phyloP scores from a whole-genome alignment of 1,140 invertebrate genomes.

The Nebria ingens region DNA sequence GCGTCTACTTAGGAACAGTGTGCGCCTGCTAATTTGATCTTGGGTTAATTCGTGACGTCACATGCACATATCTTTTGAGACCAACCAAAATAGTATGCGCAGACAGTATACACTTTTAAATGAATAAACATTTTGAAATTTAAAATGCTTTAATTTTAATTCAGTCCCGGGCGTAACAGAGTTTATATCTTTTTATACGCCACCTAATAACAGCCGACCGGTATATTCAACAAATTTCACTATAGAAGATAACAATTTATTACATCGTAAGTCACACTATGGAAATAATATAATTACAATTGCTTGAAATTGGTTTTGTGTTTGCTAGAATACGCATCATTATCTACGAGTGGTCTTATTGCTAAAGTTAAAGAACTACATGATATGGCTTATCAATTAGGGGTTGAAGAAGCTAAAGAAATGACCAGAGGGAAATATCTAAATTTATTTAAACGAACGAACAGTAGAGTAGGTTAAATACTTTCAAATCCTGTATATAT shows the following conservation, averaged over 20 bases:
- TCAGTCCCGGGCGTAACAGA: conserved; percentile 68
- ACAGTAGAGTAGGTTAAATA: conserved; percentile 11
- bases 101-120: conserved; percentile 11
- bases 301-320: background rate
- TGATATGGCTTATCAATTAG: conserved; percentile 86
- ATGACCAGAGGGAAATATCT: conserved; percentile 93
- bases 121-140: background rate
- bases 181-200: conserved; percentile 46
- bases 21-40: too few relatives aligned
- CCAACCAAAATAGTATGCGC: background rate
- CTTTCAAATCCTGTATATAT: background rate
- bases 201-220: conserved; percentile 38
- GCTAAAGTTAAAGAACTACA: conserved; percentile 88
- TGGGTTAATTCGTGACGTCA: too few relatives aligned
- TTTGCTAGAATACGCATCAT: conserved; percentile 63
- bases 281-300: background rate
- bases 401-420: conserved; percentile 88
- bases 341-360: conserved; percentile 70
- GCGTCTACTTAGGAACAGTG: too few relatives aligned
- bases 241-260: conserved; percentile 48
- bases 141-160: conserved; percentile 30
- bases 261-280: background rate
- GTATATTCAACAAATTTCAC: conserved; percentile 46
- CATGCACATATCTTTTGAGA: background rate
- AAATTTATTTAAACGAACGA: conserved; percentile 58